Evolutionary conservation across 2,113 vertebrate genomes (phyloP).

Genomic region (Psilopogon haemacephalus): DNA sequence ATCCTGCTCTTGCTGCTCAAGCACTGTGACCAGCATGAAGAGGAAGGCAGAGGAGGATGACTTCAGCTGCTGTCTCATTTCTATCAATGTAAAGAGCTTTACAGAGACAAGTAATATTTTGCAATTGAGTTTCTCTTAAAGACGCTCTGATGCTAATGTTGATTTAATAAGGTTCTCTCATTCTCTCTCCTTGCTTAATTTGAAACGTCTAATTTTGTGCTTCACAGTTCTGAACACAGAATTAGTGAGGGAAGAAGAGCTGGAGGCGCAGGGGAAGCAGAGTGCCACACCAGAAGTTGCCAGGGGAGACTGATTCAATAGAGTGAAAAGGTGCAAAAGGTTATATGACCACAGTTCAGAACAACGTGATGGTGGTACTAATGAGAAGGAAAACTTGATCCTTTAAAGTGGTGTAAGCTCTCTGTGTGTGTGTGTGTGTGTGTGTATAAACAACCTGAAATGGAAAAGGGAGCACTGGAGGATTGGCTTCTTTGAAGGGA

Average conservation of each 20-base stretch:
- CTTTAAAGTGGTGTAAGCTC: neutral
- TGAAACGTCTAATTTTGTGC: conserved; percentile 77
- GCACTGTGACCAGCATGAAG: neutral
- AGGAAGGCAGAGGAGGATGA: neutral
- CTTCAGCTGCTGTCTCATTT: neutral
- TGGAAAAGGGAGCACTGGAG: neutral
- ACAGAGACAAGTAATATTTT: conserved; percentile 56
- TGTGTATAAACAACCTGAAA: neutral
- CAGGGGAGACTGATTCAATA: conserved; percentile 48
- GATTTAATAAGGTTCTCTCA: conserved; percentile 77
- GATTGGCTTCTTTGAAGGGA: neutral
- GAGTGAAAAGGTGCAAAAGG: conserved; percentile 51
- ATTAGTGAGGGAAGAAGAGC: conserved; percentile 68
- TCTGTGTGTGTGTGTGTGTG: conserved; percentile 8
- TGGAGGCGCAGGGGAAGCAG: conserved; percentile 13
- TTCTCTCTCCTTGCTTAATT: conserved; percentile 70
- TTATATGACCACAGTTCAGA: neutral
- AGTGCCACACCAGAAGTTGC: conserved; percentile 50
- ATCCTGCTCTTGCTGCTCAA: neutral
- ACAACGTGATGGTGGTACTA: neutral
- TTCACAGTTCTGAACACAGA: conserved; percentile 74
- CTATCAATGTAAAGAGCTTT: conserved; percentile 34
- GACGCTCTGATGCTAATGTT: conserved; percentile 72
- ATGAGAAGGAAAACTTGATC: conserved; percentile 2
- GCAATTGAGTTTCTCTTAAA: conserved; percentile 60